These are phyloP conservation scores for Cheilosia grossa DNA, from an alignment of 2,888 invertebrate species.

Conservation along the genomic window DNA sequence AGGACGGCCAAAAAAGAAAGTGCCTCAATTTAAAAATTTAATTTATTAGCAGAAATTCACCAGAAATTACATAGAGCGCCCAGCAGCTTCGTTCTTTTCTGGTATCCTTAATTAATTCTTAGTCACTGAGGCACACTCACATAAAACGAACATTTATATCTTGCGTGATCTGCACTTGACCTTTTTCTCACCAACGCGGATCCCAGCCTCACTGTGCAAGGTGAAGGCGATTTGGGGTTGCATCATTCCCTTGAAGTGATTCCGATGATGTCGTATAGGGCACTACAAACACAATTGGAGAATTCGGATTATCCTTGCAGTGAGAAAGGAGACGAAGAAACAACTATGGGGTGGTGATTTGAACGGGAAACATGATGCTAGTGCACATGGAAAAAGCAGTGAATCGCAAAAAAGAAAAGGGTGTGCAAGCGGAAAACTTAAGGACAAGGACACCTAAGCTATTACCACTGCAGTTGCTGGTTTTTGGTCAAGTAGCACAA, in stretches of 20 bases:
- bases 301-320: conserved; percentile 55
- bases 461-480: conserved; percentile 22
- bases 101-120: conserved; percentile 63
- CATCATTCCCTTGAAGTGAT: conserved; percentile 40
- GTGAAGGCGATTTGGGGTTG: conserved; percentile 6
- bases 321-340: conserved; percentile 6
- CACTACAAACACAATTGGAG: conserved; percentile 53
- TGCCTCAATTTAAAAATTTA: conserved; percentile 42
- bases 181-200: conserved; percentile 36
- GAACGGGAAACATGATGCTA: neutral
- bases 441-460: conserved; percentile 39
- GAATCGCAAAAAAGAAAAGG: conserved; percentile 22
- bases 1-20: neutral
- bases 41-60: conserved; percentile 62
- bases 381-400: conserved; percentile 17
- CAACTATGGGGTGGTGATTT: conserved; percentile 26
- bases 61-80: conserved; percentile 53
- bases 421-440: conserved; percentile 37
- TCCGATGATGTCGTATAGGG: conserved; percentile 37
- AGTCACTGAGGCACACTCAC: conserved; percentile 17
- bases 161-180: conserved; percentile 70
- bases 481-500: conserved; percentile 55
- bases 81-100: conserved; percentile 54
- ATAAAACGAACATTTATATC: conserved; percentile 39
- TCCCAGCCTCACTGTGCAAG: conserved; percentile 1